Evolutionary conservation across 2,113 vertebrate genomes (phyloP).

Genomic region (Hippopotamus amphibius): DNA sequence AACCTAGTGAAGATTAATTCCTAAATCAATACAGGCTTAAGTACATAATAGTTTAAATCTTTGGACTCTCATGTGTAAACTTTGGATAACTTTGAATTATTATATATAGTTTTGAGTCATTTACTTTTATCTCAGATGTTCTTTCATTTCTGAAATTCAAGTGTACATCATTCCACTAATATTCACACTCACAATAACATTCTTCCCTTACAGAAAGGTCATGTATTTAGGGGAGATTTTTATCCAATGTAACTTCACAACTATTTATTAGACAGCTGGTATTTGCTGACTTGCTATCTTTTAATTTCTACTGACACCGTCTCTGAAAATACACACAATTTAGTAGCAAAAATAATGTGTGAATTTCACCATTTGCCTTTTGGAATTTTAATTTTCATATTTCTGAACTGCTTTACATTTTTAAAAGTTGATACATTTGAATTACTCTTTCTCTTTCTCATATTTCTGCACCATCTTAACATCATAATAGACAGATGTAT

Average conservation of each 20-base stretch:
- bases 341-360: background rate
- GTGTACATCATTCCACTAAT: background rate
- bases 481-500: background rate
- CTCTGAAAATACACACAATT: background rate
- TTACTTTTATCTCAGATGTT: background rate
- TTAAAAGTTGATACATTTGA: background rate
- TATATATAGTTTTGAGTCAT: background rate
- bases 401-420: background rate
- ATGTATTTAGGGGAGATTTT: background rate
- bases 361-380: background rate
- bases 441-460: background rate
- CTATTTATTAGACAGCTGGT: background rate
- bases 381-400: conserved; percentile 1
- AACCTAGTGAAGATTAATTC: background rate
- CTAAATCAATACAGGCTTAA: background rate
- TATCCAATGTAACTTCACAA: background rate
- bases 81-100: background rate
- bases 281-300: background rate
- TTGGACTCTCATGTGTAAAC: background rate
- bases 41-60: background rate
- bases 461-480: background rate
- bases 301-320: background rate
- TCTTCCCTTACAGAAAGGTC: background rate
- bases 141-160: background rate
- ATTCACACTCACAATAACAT: background rate